Evolutionary conservation across 2,113 vertebrate genomes (phyloP).

Genomic region (Benitochromis conjunctus): DNA sequence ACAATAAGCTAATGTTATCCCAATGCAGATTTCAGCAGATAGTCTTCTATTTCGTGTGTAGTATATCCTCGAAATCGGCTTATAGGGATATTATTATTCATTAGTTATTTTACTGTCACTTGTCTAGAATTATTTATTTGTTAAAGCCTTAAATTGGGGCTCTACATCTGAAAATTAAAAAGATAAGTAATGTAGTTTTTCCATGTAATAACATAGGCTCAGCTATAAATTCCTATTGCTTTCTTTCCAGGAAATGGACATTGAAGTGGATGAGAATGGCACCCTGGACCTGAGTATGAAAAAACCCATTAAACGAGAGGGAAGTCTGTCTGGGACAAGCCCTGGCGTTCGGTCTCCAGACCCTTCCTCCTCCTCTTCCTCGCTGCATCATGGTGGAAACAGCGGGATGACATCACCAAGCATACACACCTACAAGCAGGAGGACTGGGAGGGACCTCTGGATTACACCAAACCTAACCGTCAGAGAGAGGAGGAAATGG

Average conservation of each 20-base stretch:
- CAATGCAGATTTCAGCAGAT: background rate
- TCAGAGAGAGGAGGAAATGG: constrained; percentile 88
- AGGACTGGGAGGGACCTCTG: constrained; percentile 94
- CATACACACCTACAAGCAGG: constrained; percentile 87
- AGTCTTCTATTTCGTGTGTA: background rate
- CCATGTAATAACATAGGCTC: background rate
- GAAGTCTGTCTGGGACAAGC: constrained; percentile 83
- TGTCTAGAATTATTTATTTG: background rate
- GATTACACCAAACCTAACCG: constrained; percentile 97
- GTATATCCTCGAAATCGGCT: background rate
- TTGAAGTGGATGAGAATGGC: constrained; percentile 96
- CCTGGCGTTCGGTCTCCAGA: constrained; percentile 86
- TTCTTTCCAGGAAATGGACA: constrained; percentile 82
- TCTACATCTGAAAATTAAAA: background rate
- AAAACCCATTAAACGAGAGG: constrained; percentile 86
- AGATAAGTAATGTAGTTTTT: background rate
- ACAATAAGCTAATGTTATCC: background rate
- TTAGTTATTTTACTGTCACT: background rate
- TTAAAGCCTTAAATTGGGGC: background rate
- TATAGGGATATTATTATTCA: background rate
- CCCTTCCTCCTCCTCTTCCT: constrained; percentile 72
- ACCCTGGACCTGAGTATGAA: constrained; percentile 98
- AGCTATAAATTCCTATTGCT: background rate
- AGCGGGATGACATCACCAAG: constrained; percentile 88
- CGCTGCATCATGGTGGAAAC: constrained; percentile 83